Evolutionary conservation across 2,888 invertebrate species (phyloP).

Genomic region (Tortrix viridana): DNA sequence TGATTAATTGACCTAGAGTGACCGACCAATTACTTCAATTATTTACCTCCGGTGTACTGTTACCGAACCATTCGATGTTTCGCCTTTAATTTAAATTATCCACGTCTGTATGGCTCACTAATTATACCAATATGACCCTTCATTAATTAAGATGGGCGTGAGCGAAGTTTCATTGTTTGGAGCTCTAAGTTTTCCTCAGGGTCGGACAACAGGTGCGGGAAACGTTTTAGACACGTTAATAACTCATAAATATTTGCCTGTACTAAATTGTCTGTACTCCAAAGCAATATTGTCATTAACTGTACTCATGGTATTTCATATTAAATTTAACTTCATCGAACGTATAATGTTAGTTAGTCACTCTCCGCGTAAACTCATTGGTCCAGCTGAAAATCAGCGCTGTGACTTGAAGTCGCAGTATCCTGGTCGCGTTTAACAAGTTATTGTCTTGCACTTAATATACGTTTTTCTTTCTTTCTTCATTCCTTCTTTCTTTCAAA

Average conservation of each 20-base stretch:
- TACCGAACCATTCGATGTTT: slow-evolving; percentile 54
- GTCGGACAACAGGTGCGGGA: slow-evolving; percentile 1
- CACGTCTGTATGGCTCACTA: slow-evolving; percentile 29
- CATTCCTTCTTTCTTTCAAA: too few relatives aligned
- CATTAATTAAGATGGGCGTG: slow-evolving; percentile 21
- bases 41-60: slow-evolving; percentile 76
- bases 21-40: slow-evolving; percentile 81
- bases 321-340: too few relatives aligned
- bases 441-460: too few relatives aligned
- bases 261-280: too few relatives aligned
- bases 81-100: slow-evolving; percentile 55
- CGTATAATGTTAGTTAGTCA: too few relatives aligned
- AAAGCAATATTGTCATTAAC: too few relatives aligned
- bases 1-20: slow-evolving; percentile 81
- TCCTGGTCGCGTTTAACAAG: too few relatives aligned
- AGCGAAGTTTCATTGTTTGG: slow-evolving; percentile 8
- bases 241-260: slow-evolving; percentile 15
- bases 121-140: slow-evolving; percentile 24
- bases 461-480: too few relatives aligned
- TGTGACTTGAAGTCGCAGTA: too few relatives aligned
- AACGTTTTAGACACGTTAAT: slow-evolving; percentile 7
- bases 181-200: background rate
- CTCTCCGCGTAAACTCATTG: too few relatives aligned
- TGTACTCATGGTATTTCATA: too few relatives aligned
- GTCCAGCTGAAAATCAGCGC: too few relatives aligned